Percentiles rank a stretch among this genome's conserved stretches.
Conservation (phyloP, 2,888 invertebrate genomes). For the Scaptomyza cyrtandrae region DNA sequence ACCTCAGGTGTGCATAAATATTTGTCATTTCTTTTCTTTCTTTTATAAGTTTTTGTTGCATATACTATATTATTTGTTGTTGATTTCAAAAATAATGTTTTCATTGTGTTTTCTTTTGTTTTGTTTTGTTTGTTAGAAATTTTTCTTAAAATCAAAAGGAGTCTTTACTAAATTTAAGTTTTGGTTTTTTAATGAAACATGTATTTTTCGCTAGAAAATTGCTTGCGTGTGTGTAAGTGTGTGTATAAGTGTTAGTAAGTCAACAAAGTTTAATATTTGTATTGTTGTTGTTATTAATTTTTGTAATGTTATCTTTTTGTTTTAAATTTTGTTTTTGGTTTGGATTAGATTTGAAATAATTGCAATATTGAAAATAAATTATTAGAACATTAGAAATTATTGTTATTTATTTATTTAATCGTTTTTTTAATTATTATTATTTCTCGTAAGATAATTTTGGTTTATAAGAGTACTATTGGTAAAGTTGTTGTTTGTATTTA, state of each 20-base stretch:
- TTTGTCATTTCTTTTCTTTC: constrained; percentile 27
- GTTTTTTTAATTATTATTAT: constrained; percentile 8
- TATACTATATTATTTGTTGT: constrained; percentile 33
- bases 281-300: constrained; percentile 49
- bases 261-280: constrained; percentile 61
- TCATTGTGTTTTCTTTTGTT: constrained; percentile 38
- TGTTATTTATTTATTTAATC: constrained; percentile 12
- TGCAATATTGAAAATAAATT: constrained; percentile 53
- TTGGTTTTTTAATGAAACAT: constrained; percentile 28
- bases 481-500: constrained; percentile 58
- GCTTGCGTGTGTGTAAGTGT: constrained; percentile 35
- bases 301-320: constrained; percentile 16
- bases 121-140: constrained; percentile 14
- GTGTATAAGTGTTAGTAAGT: constrained; percentile 49
- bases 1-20: constrained; percentile 66
- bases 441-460: constrained; percentile 36
- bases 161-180: constrained; percentile 50
- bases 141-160: constrained; percentile 63
- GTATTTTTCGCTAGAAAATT: constrained; percentile 51
- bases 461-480: constrained; percentile 45
- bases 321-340: constrained; percentile 23
- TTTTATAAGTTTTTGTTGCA: constrained; percentile 24
- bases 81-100: constrained; percentile 42
- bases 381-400: constrained; percentile 32
- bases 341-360: constrained; percentile 52